Evolutionary conservation across 2,797 vertebrate species (phyloP), one percentile per base, ranked within the genome.

Genomic region (Myoxocephalus aenaeus): DNA sequence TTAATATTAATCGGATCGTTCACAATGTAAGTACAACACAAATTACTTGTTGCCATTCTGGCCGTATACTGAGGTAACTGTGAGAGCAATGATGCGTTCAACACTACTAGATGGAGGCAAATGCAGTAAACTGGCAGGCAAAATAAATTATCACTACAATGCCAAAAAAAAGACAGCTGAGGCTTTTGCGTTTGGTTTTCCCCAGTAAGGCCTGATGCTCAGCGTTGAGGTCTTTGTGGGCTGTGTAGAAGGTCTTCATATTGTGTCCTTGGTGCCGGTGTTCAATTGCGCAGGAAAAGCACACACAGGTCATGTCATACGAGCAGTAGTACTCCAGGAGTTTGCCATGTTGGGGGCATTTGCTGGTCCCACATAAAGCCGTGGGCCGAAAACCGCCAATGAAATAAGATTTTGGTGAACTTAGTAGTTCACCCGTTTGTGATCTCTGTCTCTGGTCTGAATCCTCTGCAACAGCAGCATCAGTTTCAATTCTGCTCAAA

Each of bases 321-420:
- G 90, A 59, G 71, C 92, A 94, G 87, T 90, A 93, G 81, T 93
- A 92, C 85, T 94, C 92, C 50, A 94, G 53, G 10, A 92, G 71
- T 63, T 92, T 94, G 2, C 87, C 89, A 7, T 93, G 92, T 1
- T 84, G 84, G 12, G 86, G 77, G 67, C 91, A 93, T 67, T 90
- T 90, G 10, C 77, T 82, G 68, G 73, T 71, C 2, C 67, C 79
- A 56, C 42, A 54, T 36, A 88, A 44, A 34, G 63, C 54, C 80
- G 87, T 81, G 4, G 93, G 91, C 15, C n/a, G n/a, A n/a, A n/a
- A n/a, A n/a, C n/a, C n/a, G n/a, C n/a, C n/a, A n/a, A n/a, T n/a
- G n/a, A n/a, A n/a, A n/a, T n/a, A n/a, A n/a, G n/a, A n/a, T n/a
- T n/a, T n/a, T n/a, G n/a, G n/a, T n/a, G n/a, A n/a, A n/a, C n/a